A percentile compares a stretch with the other conserved stretches of the same genome.
Conservation (phyloP, 2,113 vertebrate genomes). For the Saguinus imperator region DNA sequence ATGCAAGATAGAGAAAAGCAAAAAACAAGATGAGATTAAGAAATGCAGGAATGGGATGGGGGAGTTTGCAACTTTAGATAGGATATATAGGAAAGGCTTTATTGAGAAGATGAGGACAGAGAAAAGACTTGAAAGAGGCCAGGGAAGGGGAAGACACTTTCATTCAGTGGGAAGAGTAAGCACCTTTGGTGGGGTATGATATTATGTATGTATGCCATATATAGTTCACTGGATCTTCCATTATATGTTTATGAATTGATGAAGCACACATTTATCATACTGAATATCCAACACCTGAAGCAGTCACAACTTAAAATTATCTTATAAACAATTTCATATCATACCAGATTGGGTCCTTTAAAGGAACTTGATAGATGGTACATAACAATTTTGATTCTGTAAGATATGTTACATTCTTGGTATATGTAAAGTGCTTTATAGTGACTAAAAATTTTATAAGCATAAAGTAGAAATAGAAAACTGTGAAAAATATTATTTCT, state of each 20-base stretch:
- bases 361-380: neutral
- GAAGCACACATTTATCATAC: neutral
- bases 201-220: neutral
- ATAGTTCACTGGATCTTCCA: neutral
- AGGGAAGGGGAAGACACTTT: neutral
- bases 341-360: neutral
- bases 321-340: conserved; percentile 6
- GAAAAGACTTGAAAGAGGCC: neutral
- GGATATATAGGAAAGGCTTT: neutral
- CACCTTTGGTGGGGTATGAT: neutral
- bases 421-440: neutral
- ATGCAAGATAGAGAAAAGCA: neutral
- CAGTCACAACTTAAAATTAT: conserved; percentile 5
- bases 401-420: neutral
- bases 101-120: neutral
- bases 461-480: neutral
- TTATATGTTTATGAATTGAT: neutral
- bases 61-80: neutral
- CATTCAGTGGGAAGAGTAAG: neutral
- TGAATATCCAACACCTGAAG: neutral
- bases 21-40: neutral
- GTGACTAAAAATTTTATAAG: neutral
- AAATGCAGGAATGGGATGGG: neutral
- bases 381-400: neutral
- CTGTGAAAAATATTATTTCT: neutral